Evolutionary conservation across 2,113 vertebrate species (phyloP).

Genomic region (Oenanthe oenanthe): DNA sequence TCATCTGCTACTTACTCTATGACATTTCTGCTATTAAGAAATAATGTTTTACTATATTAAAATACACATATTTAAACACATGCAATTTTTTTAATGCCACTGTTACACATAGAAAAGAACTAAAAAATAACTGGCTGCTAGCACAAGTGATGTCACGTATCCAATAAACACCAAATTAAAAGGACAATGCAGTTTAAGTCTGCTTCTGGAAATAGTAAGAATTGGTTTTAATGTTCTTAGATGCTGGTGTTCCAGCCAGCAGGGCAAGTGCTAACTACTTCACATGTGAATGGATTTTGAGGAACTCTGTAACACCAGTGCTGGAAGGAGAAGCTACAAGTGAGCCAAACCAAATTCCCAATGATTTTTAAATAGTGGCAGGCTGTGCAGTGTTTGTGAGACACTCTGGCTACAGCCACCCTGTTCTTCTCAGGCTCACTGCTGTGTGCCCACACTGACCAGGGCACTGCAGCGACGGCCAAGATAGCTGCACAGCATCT

Average conservation of each 20-base stretch:
- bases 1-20: background rate
- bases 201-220: background rate
- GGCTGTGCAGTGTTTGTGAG: background rate
- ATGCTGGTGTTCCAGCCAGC: background rate
- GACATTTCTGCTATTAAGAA: background rate
- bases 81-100: background rate
- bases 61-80: background rate
- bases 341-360: background rate
- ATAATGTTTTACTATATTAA: background rate
- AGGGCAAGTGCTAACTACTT: background rate
- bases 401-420: rapidly evolving
- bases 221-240: background rate
- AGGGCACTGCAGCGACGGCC: background rate
- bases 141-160: background rate
- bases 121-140: background rate
- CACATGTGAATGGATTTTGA: rapidly evolving
- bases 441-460: rapidly evolving
- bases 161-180: background rate
- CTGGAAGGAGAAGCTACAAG: background rate
- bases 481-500: rapidly evolving
- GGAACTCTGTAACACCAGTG: background rate
- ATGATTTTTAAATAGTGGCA: background rate
- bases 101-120: background rate
- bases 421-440: background rate
- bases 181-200: background rate